Base-by-base conservation (phyloP, 2,113 vertebrate species). In the Nycticebus coucang region DNA sequence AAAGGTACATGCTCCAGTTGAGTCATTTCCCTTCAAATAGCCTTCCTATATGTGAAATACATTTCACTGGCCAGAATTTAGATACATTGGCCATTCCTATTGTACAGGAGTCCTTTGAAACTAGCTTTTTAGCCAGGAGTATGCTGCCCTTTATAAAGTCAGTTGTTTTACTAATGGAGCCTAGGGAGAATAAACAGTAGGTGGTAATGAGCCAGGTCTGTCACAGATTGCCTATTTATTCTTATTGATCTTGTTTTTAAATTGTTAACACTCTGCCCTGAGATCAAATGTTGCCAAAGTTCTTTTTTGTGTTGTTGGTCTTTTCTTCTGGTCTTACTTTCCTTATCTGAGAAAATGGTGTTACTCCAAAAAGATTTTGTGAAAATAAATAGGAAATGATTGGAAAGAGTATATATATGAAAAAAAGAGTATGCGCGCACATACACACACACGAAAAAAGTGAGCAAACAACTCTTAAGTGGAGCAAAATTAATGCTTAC, bases 401-500 rank as follows among this genome's bases (percentile, higher is more conserved):
- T 55, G 19, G 62, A 88, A 78, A 82, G n/a, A 62, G 62, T 41
- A 8, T 41, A 55, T 77, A 30, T 22, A 21, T 59, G 45, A 9
- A 50, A 50, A 50, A 50, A 50, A 50, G 45, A 50, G 45, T 50
- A 50, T 10, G 10, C 45, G 45, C 8, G 10, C 45, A 21, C 33
- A 12, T n/a, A 10, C 41, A 41, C 45, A 9, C 2, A 1, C 74
- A n/a, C n/a, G 7, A 79, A 64, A 81, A 69, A 87, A 68, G 30
- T 87, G 22, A 93, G 57, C 71, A 69, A 71, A 83, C 26, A 77
- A 55, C 19, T 71, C 71, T 81, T 77, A 94, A 78, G 80, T 10
- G 66, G 37, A 35, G 35, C 22, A 95, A 89, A 92, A 86, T 68
- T 45, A 89, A 33, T 74, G 80, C 86, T 93, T 72, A 82, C 41